Conservation (phyloP, 2,797 vertebrate genomes). For the Kryptolebias ocellatus region DNA sequence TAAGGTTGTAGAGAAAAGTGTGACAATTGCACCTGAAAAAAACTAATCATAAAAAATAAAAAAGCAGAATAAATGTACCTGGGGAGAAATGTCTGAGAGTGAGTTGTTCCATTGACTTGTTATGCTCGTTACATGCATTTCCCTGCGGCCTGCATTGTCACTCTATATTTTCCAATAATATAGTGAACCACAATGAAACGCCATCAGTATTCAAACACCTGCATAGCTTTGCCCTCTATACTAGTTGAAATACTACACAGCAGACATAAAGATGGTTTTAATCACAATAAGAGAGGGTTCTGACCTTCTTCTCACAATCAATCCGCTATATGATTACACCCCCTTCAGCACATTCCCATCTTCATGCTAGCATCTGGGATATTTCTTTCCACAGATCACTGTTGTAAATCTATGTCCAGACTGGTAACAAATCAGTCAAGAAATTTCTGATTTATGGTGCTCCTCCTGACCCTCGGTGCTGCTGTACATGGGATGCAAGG, state of each 20-base stretch:
- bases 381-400: conserved; percentile 59
- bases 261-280: conserved; percentile 50
- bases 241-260: conserved; percentile 13
- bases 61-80: too few species aligned
- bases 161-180: too few species aligned
- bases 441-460: conserved; percentile 61
- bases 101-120: too few species aligned
- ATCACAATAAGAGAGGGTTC: conserved; percentile 58
- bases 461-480: conserved; percentile 37
- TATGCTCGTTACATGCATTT: too few species aligned
- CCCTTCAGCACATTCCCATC: conserved; percentile 38
- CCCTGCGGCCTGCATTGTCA: too few species aligned
- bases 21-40: too few species aligned
- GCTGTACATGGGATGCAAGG: conserved; percentile 26
- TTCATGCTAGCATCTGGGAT: conserved; percentile 40
- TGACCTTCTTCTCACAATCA: conserved; percentile 73
- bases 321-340: conserved; percentile 58
- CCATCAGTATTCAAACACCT: background rate
- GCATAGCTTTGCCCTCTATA: background rate
- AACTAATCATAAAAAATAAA: too few species aligned
- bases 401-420: conserved; percentile 64
- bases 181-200: too few species aligned
- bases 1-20: too few species aligned
- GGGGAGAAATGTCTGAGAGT: too few species aligned
- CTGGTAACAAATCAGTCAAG: conserved; percentile 64